Evolutionary conservation across 1,140 invertebrate genomes (phyloP), one percentile per base, ranked within the genome.

Genomic region (Sitophilus oryzae): DNA sequence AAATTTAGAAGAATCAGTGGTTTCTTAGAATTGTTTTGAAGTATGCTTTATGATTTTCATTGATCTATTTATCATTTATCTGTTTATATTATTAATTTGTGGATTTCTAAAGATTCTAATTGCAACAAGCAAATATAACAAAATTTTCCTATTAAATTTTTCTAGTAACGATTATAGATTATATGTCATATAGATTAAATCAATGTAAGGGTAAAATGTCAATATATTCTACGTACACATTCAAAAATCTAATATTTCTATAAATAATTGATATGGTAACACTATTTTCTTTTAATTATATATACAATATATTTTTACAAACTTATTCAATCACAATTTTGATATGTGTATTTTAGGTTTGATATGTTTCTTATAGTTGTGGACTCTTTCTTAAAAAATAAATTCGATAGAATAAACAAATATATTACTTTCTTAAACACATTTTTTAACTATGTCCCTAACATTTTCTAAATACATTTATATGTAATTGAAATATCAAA

Each of bases 341-440:
- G 59, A 60, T 60, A 60, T 60, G 59, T 56, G 41, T 53, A 20
- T 47, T 19, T 57, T 43, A 25, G 19, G 35, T 60, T 60, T 60
- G 59, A 60, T 60, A 60, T 57, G 59, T 52, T 35, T 52, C 35
- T 37, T 44, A 18, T 52, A 48, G 46, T 35, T 51, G 35, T 40
- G 36, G 49, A 22, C 20, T 34, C 6, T 46, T 20, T 48, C 25
- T 42, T 41, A 22, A 35, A 11, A 30, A n/a, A 18, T 52, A 43
- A 8, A 18, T 21, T 8, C n/a, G 15, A 45, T 52, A 48, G 42
- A 14, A 34, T 8, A 23, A 45, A 44, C 22, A 21, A 21, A 23
- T 14, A 37, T 18, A 46, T 14, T 11, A 36, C 46, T 30, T 25
- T 37, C 8, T 23, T 18, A n/a, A 44, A 44, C 42, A 15, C 6